Conservation (phyloP, 2,797 vertebrate genomes). For the Sebastes matsubarae region DNA sequence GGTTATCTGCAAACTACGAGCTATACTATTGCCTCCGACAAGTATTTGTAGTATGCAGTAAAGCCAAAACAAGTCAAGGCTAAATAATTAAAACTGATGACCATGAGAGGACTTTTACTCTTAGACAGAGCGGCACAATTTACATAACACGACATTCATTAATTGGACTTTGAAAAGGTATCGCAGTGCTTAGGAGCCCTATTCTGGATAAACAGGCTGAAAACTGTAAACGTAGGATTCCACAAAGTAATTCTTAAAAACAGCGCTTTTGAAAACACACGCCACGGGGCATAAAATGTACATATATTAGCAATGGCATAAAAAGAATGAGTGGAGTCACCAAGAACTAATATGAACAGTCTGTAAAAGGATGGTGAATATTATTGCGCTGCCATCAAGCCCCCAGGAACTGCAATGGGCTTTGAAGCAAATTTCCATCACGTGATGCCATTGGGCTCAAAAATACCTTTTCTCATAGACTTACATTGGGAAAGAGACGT, state of each 20-base stretch:
- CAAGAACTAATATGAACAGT: background rate
- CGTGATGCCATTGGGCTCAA: too few relatives aligned
- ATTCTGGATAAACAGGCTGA: slow-evolving; percentile 12
- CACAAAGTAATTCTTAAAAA: slow-evolving; percentile 5
- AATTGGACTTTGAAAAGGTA: background rate
- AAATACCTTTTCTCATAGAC: too few relatives aligned
- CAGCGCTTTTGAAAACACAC: slow-evolving; percentile 8
- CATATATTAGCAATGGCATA: background rate
- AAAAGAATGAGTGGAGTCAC: background rate
- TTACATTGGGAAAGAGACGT: too few relatives aligned
- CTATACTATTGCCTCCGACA: background rate
- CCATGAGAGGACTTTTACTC: background rate
- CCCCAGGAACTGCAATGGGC: too few relatives aligned
- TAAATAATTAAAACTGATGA: background rate
- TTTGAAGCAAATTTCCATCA: too few relatives aligned
- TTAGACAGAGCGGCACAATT: background rate
- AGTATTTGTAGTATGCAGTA: background rate
- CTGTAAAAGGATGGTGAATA: background rate
- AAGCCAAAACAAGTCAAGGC: background rate
- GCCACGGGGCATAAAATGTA: background rate
- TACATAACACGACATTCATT: background rate
- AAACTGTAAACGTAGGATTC: background rate
- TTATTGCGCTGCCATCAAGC: background rate
- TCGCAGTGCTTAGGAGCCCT: background rate
- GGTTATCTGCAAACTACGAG: background rate